Evolutionary conservation across 2,797 vertebrate genomes (phyloP).

Genomic region (Pelobates cultripes): DNA sequence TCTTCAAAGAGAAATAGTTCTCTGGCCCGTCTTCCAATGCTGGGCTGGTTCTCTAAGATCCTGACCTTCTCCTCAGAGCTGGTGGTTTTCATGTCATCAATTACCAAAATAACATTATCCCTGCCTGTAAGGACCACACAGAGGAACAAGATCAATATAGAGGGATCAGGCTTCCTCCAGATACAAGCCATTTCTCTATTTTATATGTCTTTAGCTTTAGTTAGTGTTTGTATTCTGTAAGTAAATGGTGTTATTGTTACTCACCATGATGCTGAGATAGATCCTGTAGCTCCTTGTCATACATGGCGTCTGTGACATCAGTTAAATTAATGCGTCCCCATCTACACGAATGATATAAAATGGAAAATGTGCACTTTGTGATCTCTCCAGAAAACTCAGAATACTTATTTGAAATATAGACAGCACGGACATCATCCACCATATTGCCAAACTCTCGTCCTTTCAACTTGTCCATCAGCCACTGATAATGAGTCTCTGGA

Average conservation of each 20-base stretch:
- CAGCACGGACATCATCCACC: neutral
- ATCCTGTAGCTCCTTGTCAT: slow-evolving; percentile 3
- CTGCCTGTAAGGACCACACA: neutral
- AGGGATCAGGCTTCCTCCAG: no score
- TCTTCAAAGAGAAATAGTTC: slow-evolving; percentile 9
- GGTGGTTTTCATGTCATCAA: neutral
- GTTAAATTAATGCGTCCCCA: slow-evolving; percentile 28
- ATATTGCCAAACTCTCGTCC: neutral
- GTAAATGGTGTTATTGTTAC: neutral
- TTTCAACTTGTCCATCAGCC: slow-evolving; percentile 2
- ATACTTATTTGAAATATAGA: slow-evolving; percentile 16
- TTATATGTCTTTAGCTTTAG: no score
- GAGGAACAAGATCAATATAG: neutral
- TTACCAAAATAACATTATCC: slow-evolving; percentile 23
- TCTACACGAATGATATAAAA: slow-evolving; percentile 24
- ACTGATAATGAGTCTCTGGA: neutral
- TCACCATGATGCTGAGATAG: neutral
- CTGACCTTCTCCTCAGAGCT: neutral
- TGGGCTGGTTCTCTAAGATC: slow-evolving; percentile 13
- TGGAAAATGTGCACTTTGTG: slow-evolving; percentile 2
- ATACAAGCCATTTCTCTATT: no score
- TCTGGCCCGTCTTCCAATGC: neutral
- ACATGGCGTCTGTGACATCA: slow-evolving; percentile 24
- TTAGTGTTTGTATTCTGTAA: no score
- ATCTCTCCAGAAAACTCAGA: neutral